Percentiles rank a stretch among this genome's conserved stretches.
Evolutionary conservation across 1,140 invertebrate genomes (phyloP).

Genomic region (Orussus abietinus): DNA sequence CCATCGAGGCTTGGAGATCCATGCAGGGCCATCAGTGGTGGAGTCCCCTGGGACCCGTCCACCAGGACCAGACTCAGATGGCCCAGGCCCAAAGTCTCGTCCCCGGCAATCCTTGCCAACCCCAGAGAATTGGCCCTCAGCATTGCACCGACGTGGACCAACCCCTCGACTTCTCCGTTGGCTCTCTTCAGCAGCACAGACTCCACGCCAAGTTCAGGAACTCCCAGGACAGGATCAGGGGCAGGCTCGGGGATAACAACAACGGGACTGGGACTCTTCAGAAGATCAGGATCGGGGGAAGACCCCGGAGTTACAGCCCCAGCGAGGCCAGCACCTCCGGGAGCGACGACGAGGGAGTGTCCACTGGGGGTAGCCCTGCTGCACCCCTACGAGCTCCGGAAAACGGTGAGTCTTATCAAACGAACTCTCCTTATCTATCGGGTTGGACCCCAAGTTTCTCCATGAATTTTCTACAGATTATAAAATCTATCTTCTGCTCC

Average conservation of each 20-base stretch:
- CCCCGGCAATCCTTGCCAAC: no score
- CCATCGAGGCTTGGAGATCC: constrained; percentile 48
- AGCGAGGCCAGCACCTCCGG: constrained; percentile 45
- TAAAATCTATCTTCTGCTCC: no score
- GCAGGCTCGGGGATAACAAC: constrained; percentile 42
- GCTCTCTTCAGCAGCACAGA: constrained; percentile 45
- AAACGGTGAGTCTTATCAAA: constrained; percentile 35
- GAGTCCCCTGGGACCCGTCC: constrained; percentile 32
- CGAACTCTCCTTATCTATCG: no score
- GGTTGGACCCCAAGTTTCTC: no score
- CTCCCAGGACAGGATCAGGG: constrained; percentile 40
- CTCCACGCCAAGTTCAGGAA: constrained; percentile 32
- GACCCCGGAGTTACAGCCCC: constrained; percentile 47
- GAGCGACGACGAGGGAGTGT: constrained; percentile 51
- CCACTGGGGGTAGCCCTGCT: constrained; percentile 46
- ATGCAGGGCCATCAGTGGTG: constrained; percentile 50
- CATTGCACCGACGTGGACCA: constrained; percentile 44
- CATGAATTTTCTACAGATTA: no score
- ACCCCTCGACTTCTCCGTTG: constrained; percentile 50
- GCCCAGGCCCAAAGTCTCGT: constrained; percentile 30
- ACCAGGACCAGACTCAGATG: constrained; percentile 30
- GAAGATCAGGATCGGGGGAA: constrained; percentile 32
- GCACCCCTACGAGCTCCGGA: constrained; percentile 43
- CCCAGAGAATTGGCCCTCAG: no score
- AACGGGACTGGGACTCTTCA: constrained; percentile 34